These are phyloP conservation scores for Lordiphosa collinella DNA, from an alignment of 1,140 invertebrate genomes.

Conservation along the genomic window DNA sequence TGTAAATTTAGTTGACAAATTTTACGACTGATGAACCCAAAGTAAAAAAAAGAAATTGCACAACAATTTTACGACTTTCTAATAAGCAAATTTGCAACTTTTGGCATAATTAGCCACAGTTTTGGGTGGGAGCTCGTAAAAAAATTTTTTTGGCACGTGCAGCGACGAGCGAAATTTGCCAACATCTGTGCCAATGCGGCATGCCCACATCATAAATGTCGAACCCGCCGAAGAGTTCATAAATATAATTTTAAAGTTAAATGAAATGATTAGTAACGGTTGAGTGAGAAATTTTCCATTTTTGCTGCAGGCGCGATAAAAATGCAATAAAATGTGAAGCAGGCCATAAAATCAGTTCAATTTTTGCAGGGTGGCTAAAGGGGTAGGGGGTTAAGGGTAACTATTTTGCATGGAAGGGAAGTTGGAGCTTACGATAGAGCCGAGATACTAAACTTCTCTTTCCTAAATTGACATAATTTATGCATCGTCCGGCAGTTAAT, in stretches of 20 bases:
- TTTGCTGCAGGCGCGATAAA: conserved; percentile 64
- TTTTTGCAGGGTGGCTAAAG: conserved; percentile 52
- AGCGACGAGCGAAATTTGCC: conserved; percentile 6
- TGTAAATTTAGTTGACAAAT: conserved; percentile 36
- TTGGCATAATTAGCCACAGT: conserved; percentile 67
- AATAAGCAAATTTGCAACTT: conserved; percentile 70
- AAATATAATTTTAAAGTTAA: conserved; percentile 73
- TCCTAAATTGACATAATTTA: conserved; percentile 63
- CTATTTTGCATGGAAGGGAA: too few relatives aligned
- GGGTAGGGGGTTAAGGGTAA: conserved; percentile 7
- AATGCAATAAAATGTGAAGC: conserved; percentile 61
- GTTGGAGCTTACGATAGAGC: too few relatives aligned
- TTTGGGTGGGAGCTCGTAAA: conserved; percentile 31
- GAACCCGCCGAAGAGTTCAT: conserved; percentile 42
- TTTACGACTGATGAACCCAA: conserved; percentile 48
- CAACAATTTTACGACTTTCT: conserved; percentile 66
- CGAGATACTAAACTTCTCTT: neutral
- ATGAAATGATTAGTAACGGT: conserved; percentile 69
- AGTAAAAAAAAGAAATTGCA: conserved; percentile 33
- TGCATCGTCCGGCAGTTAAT: conserved; percentile 57
- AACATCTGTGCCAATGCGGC: conserved; percentile 42
- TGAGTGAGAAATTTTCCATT: conserved; percentile 38
- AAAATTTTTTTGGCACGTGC: conserved; percentile 61
- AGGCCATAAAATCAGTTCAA: conserved; percentile 21
- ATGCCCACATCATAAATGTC: conserved; percentile 61